phyloP scores from a whole-genome alignment of 2,797 vertebrate genomes.

The Streptopelia turtur region DNA sequence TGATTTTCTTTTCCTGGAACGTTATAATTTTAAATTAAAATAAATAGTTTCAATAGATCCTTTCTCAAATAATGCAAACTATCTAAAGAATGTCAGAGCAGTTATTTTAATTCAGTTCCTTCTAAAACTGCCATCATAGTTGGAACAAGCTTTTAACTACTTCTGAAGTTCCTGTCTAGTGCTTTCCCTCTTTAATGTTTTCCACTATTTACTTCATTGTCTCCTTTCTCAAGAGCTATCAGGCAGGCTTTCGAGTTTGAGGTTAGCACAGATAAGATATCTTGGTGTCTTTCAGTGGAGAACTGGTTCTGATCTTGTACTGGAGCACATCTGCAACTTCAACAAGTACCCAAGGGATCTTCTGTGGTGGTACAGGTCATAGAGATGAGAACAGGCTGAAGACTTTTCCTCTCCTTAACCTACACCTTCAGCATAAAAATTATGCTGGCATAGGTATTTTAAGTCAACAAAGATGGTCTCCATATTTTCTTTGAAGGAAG shows the following conservation, averaged over 20 bases:
- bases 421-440: neutral
- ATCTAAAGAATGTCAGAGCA: neutral
- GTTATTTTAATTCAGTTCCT: slow-evolving; percentile 12
- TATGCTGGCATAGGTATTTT: neutral
- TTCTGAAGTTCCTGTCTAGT: slow-evolving; percentile 1
- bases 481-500: neutral
- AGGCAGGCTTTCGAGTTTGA: neutral
- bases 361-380: too few relatives aligned
- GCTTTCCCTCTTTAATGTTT: slow-evolving; percentile 39
- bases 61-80: slow-evolving; percentile 2
- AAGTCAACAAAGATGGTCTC: neutral
- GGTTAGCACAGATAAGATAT: neutral
- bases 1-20: neutral
- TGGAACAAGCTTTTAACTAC: neutral
- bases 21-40: slow-evolving; percentile 30
- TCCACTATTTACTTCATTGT: neutral
- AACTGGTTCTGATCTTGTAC: neutral
- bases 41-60: neutral
- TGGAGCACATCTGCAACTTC: neutral
- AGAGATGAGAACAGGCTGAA: neutral
- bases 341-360: neutral
- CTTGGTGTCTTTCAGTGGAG: neutral
- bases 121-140: neutral
- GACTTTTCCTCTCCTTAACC: neutral
- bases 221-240: slow-evolving; percentile 27